Conservation (phyloP, 2,888 invertebrate genomes). For the Arctia plantaginis region DNA sequence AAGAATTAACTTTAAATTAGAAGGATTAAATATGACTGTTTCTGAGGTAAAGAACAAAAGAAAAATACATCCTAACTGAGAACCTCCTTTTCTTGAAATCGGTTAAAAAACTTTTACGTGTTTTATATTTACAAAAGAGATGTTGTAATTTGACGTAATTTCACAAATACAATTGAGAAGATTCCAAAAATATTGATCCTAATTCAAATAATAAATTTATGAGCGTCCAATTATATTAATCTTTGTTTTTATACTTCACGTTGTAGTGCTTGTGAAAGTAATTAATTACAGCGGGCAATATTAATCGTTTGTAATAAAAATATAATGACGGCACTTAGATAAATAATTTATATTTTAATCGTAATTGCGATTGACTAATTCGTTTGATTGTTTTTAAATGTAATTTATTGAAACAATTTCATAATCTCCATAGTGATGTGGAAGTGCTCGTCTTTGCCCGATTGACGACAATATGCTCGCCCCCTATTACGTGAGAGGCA, state of each 20-base stretch:
- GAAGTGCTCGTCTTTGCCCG: too few relatives aligned
- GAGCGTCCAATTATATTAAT: conserved; percentile 5
- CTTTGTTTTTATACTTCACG: not conserved
- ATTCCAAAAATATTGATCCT: not conserved
- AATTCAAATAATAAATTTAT: not conserved
- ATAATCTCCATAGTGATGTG: too few relatives aligned
- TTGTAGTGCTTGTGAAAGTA: conserved; percentile 5
- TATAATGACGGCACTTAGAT: not conserved
- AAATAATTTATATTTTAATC: not conserved
- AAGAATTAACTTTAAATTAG: too few relatives aligned
- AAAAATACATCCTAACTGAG: not conserved
- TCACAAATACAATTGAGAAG: not conserved
- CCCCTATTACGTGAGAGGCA: not conserved
- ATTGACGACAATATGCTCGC: not conserved
- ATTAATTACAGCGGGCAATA: conserved; percentile 3
- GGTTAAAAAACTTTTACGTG: not conserved
- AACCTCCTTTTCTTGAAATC: not conserved
- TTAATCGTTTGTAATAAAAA: conserved; percentile 9
- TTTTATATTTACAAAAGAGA: not conserved
- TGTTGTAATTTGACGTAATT: not conserved
- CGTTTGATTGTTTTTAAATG: not conserved
- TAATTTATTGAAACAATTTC: not conserved
- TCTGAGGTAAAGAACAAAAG: not conserved
- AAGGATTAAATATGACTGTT: too few relatives aligned
- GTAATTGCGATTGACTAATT: not conserved